Evolutionary conservation across 2,797 vertebrate species (phyloP), one percentile per base, ranked within the genome.

Genomic region (Cyclopterus lumpus): DNA sequence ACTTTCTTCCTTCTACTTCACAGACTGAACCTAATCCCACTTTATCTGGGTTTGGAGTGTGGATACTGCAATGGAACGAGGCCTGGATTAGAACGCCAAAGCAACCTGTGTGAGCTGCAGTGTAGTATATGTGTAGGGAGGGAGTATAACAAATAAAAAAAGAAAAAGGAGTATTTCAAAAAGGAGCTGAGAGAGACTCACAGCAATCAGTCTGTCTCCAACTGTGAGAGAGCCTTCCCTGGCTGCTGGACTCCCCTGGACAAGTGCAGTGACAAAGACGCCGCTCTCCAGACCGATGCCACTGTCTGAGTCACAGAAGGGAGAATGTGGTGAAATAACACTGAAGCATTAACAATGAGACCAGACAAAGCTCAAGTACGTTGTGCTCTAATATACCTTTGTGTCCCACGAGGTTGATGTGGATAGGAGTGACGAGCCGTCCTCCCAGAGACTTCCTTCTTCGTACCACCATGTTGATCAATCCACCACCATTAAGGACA

Each of bases 391-490:
- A 54, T 14, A 10, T 93, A 99, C 98, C 98, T 97, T 98, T 98
- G 88, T 99, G 97, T 81, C 97, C 97, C 0, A 94, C 91, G 60
- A 99, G 93, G 93, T 94, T 98, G 90, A 99, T 97, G 85, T 98
- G 97, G 83, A 99, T 94, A 6, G 98, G 96, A 5, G 97, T 97
- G 91, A 98, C 92, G 69, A 97, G 95, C 80, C 97, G 93, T 73
- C 97, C 97, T 30, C 97, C 98, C 74, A 99, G 95, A 65, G 97
- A 99, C 90, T 97, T 98, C 81, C 97, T 96, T 85, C 98, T 95
- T 83, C 98, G 96, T 84, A 99, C 96, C 8, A 99, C 96, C 97
- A 98, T 97, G 93, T 98, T 99, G 92, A 99, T 97, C 87, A 97
- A 91, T 14, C 97, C 97, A 53, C 96, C 97, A 30, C 97, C 97